Evolutionary conservation across 2,797 vertebrate genomes (phyloP).

Genomic region (Rhadinocentrus ornatus): DNA sequence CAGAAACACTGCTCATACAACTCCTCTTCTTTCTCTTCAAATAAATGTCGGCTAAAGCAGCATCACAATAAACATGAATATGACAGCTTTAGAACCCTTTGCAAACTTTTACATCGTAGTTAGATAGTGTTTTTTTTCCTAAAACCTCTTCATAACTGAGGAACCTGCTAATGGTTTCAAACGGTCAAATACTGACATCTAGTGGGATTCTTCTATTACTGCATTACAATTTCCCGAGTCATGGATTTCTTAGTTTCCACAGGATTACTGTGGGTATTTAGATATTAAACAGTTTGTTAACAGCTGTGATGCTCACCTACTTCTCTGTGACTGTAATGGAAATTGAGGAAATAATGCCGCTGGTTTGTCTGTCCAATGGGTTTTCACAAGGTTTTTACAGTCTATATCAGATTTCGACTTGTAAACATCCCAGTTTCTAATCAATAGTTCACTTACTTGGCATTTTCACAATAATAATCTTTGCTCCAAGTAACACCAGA

Average conservation of each 20-base stretch:
- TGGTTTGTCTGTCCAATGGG: background rate
- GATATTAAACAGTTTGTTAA: background rate
- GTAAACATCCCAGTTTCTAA: background rate
- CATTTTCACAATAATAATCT: background rate
- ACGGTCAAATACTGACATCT: constrained; percentile 50
- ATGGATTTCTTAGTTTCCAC: background rate
- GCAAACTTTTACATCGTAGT: no score
- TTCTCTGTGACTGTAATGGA: background rate
- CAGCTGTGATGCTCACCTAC: background rate
- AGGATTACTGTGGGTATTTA: background rate
- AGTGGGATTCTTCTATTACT: constrained; percentile 17
- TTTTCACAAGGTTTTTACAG: background rate
- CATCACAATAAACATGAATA: no score
- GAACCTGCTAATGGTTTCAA: background rate
- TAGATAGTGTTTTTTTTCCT: no score
- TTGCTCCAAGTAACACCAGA: background rate
- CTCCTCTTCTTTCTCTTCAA: no score
- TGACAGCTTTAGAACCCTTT: no score
- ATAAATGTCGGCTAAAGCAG: no score
- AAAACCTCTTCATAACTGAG: background rate
- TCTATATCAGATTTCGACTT: background rate
- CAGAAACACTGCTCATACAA: no score
- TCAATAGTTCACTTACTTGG: background rate
- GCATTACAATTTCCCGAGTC: background rate
- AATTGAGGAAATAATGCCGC: background rate